These are phyloP conservation scores for Drosophila aff. DNA, from an alignment of 1,140 invertebrate genomes.

Conservation along the genomic window DNA sequence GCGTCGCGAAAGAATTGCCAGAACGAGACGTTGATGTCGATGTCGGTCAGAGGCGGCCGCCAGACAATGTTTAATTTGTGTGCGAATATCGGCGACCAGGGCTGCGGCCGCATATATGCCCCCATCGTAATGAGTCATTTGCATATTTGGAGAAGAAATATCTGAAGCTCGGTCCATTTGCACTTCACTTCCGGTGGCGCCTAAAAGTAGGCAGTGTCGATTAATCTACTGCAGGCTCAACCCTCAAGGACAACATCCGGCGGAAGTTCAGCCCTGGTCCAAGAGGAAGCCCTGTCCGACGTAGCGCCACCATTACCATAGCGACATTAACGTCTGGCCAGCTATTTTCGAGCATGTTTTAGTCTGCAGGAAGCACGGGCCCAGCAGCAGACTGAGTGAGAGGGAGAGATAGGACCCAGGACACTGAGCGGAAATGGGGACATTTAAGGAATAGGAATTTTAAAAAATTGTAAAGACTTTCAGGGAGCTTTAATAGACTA, in stretches of 20 bases:
- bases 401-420: no score
- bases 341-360: constrained; percentile 77
- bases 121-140: constrained; percentile 3
- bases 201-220: constrained; percentile 56
- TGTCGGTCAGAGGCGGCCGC: constrained; percentile 47
- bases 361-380: constrained; percentile 55
- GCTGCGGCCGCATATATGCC: constrained; percentile 11
- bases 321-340: constrained; percentile 73
- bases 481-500: neutral
- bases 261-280: constrained; percentile 41
- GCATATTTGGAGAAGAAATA: no score
- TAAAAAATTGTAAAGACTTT: neutral
- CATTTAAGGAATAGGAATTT: rapidly evolving
- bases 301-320: constrained; percentile 69
- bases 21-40: constrained; percentile 54
- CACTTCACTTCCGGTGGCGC: constrained; percentile 16
- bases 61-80: constrained; percentile 66
- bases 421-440: neutral
- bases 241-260: neutral
- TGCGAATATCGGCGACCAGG: constrained; percentile 34
- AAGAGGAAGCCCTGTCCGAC: constrained; percentile 38
- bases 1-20: constrained; percentile 45
- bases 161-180: neutral
- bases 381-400: neutral
- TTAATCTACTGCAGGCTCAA: no score